Conservation (phyloP, 2,888 invertebrate species). For the Aspidiotus rigidus region DNA sequence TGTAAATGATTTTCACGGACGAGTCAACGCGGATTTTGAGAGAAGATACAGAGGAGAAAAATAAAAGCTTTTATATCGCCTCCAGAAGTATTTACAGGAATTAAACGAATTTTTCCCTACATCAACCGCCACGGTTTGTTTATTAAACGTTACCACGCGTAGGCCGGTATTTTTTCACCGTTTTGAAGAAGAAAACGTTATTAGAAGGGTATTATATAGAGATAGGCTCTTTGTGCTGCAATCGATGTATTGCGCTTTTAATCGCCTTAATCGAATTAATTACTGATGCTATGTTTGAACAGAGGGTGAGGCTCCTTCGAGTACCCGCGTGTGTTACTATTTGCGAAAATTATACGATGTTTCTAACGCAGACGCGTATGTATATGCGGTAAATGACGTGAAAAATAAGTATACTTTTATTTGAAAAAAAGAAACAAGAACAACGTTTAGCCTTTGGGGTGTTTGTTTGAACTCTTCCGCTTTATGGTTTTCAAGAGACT, state of each 20-base stretch:
- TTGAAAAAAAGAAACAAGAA: too few relatives aligned
- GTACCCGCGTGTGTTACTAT: neutral
- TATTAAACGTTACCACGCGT: constrained; percentile 20
- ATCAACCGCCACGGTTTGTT: constrained; percentile 19
- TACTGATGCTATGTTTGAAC: constrained; percentile 6
- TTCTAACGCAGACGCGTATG: too few relatives aligned
- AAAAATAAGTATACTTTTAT: too few relatives aligned
- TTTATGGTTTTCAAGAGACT: too few relatives aligned
- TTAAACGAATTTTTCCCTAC: constrained; percentile 20
- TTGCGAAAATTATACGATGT: too few relatives aligned
- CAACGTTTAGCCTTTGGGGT: too few relatives aligned
- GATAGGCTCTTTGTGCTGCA: neutral
- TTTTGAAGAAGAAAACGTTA: neutral
- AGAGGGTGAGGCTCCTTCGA: neutral
- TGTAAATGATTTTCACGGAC: too few relatives aligned
- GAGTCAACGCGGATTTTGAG: too few relatives aligned
- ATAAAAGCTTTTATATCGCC: constrained; percentile 20
- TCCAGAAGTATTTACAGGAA: constrained; percentile 23
- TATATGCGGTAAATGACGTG: too few relatives aligned
- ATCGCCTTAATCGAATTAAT: constrained; percentile 26
- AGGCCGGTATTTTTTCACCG: neutral
- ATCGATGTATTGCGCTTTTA: constrained; percentile 18
- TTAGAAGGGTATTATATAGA: too few relatives aligned
- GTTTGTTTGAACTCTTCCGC: too few relatives aligned
- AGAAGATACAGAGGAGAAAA: too few relatives aligned